phyloP scores from a whole-genome alignment of 2,113 vertebrate species.

The Scatophagus argus region DNA sequence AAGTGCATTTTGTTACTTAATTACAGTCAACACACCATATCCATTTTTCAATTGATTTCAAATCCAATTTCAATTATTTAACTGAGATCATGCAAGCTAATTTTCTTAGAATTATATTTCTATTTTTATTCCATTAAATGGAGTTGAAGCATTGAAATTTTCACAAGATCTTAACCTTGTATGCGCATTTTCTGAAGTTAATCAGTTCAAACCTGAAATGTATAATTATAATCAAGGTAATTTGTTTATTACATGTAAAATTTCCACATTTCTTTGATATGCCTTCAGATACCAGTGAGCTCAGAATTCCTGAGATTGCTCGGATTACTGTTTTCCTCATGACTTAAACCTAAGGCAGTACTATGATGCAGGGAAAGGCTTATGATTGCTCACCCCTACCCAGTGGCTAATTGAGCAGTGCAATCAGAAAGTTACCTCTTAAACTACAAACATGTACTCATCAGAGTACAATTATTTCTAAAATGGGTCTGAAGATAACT shows the following conservation, averaged over 20 bases:
- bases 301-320: conserved; percentile 18
- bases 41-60: too few species aligned
- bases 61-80: conserved; percentile 17
- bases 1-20: not conserved
- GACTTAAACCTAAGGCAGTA: conserved; percentile 2
- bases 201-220: not conserved
- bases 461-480: not conserved
- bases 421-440: not conserved
- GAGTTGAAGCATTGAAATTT: not conserved
- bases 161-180: not conserved
- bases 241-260: not conserved
- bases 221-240: not conserved
- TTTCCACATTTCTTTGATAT: not conserved
- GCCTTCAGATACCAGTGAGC: not conserved
- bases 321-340: conserved; percentile 24
- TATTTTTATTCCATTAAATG: not conserved
- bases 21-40: not conserved
- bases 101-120: not conserved
- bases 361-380: not conserved
- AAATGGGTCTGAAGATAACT: not conserved
- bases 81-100: not conserved
- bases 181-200: not conserved
- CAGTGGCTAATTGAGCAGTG: not conserved
- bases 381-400: too few species aligned
- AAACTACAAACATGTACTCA: not conserved